A percentile compares a stretch with the other conserved stretches of the same genome.
phyloP scores from a whole-genome alignment of 2,888 invertebrate species.

The Acanthosepion pharaonis region DNA sequence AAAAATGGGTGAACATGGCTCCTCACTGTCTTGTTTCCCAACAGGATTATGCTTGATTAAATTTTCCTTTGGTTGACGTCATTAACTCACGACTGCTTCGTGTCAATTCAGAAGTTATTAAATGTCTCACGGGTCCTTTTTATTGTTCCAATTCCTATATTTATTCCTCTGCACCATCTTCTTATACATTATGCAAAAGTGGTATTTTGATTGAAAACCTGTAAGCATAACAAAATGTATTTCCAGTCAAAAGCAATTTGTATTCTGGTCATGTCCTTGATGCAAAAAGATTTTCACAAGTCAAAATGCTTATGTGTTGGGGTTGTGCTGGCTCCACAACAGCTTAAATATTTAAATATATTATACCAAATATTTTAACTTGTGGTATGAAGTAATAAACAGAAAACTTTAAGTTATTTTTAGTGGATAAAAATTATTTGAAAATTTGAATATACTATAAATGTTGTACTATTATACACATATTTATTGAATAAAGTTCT shows the following conservation, averaged over 20 bases:
- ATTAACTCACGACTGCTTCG: neutral
- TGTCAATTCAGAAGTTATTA: slow-evolving; percentile 33
- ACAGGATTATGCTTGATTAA: neutral
- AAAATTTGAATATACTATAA: too few relatives aligned
- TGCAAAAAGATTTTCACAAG: neutral
- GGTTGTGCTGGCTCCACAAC: neutral
- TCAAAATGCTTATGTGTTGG: neutral
- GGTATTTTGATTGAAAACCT: neutral
- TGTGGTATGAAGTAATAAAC: too few relatives aligned
- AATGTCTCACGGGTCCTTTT: neutral
- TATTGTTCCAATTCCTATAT: neutral
- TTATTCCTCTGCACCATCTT: neutral
- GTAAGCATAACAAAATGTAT: neutral
- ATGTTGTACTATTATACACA: too few relatives aligned
- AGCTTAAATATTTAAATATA: too few relatives aligned
- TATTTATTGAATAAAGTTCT: too few relatives aligned
- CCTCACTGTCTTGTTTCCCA: neutral
- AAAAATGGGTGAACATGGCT: neutral
- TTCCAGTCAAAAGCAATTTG: neutral
- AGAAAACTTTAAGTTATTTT: too few relatives aligned
- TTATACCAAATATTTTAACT: too few relatives aligned
- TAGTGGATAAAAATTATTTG: too few relatives aligned
- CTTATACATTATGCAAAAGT: slow-evolving; percentile 23
- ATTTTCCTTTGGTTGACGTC: neutral
- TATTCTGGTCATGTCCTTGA: neutral